phyloP scores from a whole-genome alignment of 2,797 vertebrate species.

The Serranus cabrilla region DNA sequence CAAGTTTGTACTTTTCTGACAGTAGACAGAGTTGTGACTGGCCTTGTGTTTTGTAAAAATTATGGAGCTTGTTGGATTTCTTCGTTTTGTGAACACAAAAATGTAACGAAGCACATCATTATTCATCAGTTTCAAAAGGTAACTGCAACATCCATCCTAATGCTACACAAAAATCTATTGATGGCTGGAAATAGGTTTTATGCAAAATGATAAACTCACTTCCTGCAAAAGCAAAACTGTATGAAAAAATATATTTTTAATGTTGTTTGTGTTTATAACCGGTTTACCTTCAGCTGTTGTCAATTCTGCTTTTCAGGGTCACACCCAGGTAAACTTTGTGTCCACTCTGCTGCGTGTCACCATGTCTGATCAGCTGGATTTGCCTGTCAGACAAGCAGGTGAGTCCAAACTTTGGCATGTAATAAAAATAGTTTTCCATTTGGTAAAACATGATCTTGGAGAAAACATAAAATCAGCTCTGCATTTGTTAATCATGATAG shows the following conservation, averaged over 20 bases:
- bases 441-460: not conserved
- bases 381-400: conserved; percentile 99
- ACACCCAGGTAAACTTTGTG: conserved; percentile 96
- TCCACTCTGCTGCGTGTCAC: conserved; percentile 97
- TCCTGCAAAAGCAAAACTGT: not conserved
- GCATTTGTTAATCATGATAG: not conserved
- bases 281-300: conserved; percentile 19
- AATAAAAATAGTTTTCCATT: not conserved
- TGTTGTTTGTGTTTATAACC: conserved; percentile 20
- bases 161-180: no score
- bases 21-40: not conserved
- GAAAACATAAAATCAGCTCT: no score
- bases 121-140: not conserved
- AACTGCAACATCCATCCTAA: not conserved
- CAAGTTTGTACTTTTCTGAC: not conserved
- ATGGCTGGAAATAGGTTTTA: not conserved
- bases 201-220: not conserved
- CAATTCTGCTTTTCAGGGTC: conserved; percentile 87
- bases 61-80: not conserved
- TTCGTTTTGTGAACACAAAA: not conserved
- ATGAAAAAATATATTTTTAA: not conserved
- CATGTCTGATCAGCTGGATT: conserved; percentile 98
- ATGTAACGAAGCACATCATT: not conserved
- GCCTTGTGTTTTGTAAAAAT: not conserved
- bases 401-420: conserved; percentile 64